phyloP scores from a whole-genome alignment of 2,888 invertebrate genomes.

The Leucozona laternaria region DNA sequence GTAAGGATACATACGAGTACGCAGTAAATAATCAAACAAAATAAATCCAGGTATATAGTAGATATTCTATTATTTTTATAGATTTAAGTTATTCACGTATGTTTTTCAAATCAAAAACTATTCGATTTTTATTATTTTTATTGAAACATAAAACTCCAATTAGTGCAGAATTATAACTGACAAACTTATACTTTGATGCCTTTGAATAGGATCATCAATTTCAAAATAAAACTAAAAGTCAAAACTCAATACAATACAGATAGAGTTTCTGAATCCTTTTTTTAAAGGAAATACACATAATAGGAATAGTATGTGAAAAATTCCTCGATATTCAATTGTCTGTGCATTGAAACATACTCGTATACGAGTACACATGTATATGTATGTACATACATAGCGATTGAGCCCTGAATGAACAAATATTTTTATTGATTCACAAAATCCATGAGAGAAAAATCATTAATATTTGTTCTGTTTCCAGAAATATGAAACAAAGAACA shows the following conservation, averaged over 20 bases:
- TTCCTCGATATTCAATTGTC: neutral
- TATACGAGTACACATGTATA: neutral
- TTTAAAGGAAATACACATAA: too few species aligned
- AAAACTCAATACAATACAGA: neutral
- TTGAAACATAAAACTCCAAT: conserved; percentile 2
- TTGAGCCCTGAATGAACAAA: conserved; percentile 8
- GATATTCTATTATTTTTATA: too few species aligned
- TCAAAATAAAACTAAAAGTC: neutral
- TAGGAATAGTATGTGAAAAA: neutral
- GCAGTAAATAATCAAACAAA: neutral
- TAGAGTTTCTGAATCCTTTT: too few species aligned
- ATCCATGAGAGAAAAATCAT: conserved; percentile 18
- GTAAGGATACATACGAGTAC: too few species aligned
- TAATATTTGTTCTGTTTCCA: conserved; percentile 8
- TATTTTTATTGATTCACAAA: neutral
- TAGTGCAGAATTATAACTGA: too few species aligned
- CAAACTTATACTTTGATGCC: neutral
- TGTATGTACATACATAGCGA: neutral
- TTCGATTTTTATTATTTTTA: neutral
- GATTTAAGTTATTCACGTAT: too few species aligned
- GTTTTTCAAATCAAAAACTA: too few species aligned
- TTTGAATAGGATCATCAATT: neutral
- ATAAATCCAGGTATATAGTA: neutral
- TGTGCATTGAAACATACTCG: neutral
- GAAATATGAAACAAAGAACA: conserved; percentile 5